Evolutionary conservation across 2,113 vertebrate genomes (phyloP).

Genomic region (Oreotrochilus melanogaster): DNA sequence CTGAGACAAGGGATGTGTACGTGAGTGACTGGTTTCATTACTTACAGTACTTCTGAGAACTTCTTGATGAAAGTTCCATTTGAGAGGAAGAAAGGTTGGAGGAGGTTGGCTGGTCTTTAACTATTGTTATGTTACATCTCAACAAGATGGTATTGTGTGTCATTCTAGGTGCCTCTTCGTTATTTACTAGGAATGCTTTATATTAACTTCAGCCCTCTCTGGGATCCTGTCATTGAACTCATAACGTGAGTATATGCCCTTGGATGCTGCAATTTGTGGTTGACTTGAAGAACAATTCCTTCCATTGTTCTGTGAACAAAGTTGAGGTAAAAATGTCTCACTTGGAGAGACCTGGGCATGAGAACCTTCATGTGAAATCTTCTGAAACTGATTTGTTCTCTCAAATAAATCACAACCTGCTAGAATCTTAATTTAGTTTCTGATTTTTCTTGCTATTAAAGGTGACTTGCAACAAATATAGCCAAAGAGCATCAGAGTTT

Average conservation of each 20-base stretch:
- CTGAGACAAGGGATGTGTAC: not conserved
- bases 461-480: not conserved
- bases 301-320: not conserved
- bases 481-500: not conserved
- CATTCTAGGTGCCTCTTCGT: slow-evolving; percentile 89
- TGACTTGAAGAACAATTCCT: not conserved
- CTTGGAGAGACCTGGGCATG: not conserved
- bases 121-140: not conserved
- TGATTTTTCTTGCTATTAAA: not conserved
- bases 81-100: not conserved
- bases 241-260: slow-evolving; percentile 83
- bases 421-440: not conserved
- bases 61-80: not conserved
- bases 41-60: not conserved
- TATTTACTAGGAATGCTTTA: slow-evolving; percentile 95
- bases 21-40: not conserved
- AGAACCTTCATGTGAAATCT: not conserved
- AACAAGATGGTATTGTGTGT: not conserved
- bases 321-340: not conserved
- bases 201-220: slow-evolving; percentile 93
- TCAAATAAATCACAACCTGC: not conserved
- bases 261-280: not conserved
- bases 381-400: not conserved
- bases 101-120: not conserved
- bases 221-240: slow-evolving; percentile 94